Conservation (phyloP, 2,888 invertebrate species). For the Drosophila villosipedis region DNA sequence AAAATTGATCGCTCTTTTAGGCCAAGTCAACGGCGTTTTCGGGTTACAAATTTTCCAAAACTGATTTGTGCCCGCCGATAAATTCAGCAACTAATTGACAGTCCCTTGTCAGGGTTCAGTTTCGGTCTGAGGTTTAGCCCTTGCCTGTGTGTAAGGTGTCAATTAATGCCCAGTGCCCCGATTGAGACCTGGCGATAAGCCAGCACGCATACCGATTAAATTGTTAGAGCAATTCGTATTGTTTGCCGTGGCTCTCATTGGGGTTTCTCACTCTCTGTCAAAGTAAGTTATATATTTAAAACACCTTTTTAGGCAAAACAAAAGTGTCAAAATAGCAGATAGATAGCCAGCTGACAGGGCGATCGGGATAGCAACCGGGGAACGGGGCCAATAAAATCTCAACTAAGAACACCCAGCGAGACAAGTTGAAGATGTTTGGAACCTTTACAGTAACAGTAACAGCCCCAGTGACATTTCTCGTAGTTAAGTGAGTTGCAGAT, state of each 20-base stretch:
- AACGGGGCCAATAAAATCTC: slow-evolving; percentile 40
- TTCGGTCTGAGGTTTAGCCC: slow-evolving; percentile 25
- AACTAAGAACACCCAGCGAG: slow-evolving; percentile 51
- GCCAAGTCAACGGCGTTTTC: slow-evolving; percentile 42
- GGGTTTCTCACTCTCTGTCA: slow-evolving; percentile 4
- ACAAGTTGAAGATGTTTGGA: slow-evolving; percentile 5
- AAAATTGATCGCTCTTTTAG: slow-evolving; percentile 80
- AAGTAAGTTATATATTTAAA: slow-evolving; percentile 74
- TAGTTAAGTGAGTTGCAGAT: slow-evolving; percentile 45
- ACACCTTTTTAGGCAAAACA: slow-evolving; percentile 79
- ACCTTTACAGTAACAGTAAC: slow-evolving; percentile 33
- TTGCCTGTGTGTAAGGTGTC: slow-evolving; percentile 58
- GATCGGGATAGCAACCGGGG: slow-evolving; percentile 1
- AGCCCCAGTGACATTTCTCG: slow-evolving; percentile 19
- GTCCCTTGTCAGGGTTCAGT: slow-evolving; percentile 61
- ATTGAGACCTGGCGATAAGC: slow-evolving; percentile 69
- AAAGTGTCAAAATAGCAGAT: slow-evolving; percentile 79
- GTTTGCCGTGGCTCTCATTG: slow-evolving; percentile 22
- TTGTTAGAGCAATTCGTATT: slow-evolving; percentile 64
- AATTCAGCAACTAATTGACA: slow-evolving; percentile 80
- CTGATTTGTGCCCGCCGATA: slow-evolving; percentile 82
- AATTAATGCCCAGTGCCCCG: slow-evolving; percentile 71
- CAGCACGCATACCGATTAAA: slow-evolving; percentile 66
- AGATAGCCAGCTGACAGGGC: slow-evolving; percentile 38
- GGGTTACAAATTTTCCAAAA: slow-evolving; percentile 72